Evolutionary conservation across 1,140 invertebrate species (phyloP).

Genomic region (Papilio xuthus): DNA sequence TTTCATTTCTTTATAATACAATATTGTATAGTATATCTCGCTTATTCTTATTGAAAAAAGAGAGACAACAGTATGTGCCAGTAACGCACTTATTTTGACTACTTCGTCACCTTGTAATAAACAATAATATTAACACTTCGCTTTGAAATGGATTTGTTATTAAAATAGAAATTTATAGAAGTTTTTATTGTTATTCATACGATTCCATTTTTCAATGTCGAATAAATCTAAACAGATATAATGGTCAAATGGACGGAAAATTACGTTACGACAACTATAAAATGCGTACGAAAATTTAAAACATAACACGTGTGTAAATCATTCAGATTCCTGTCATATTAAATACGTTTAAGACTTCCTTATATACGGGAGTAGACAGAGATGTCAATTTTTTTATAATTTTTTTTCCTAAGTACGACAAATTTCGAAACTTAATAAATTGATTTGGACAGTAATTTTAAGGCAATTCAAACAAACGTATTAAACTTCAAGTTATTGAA

Average conservation of each 20-base stretch:
- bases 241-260: conserved; percentile 36
- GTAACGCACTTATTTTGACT: too few species aligned
- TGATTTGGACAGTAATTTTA: too few species aligned
- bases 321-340: conserved; percentile 5
- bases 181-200: conserved; percentile 5
- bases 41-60: too few species aligned
- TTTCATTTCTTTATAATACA: too few species aligned
- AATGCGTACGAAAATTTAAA: not conserved
- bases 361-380: not conserved
- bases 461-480: too few species aligned
- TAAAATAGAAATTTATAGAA: not conserved
- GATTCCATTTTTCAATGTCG: conserved; percentile 1
- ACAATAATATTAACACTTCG: not conserved
- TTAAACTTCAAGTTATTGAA: too few species aligned
- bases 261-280: conserved; percentile 38
- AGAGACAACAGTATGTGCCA: too few species aligned
- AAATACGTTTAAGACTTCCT: not conserved
- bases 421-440: too few species aligned
- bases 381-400: not conserved
- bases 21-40: too few species aligned
- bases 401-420: too few species aligned
- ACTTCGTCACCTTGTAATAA: not conserved
- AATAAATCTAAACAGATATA: conserved; percentile 40
- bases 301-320: not conserved
- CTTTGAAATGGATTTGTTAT: not conserved